phyloP scores from a whole-genome alignment of 2,888 invertebrate genomes.

The Diarsia brunnea region DNA sequence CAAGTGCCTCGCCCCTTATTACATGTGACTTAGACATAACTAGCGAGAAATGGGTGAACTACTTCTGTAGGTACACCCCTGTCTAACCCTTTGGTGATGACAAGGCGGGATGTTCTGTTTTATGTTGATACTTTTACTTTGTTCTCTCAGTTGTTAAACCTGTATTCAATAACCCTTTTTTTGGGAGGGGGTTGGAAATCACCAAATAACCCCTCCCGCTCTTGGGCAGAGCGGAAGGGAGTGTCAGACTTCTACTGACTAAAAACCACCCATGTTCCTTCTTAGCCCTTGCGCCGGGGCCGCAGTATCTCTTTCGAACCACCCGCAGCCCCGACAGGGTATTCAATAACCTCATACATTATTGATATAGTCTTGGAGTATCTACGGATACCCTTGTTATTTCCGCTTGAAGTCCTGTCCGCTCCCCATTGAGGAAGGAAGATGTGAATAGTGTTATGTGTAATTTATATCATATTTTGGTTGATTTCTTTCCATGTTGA shows the following conservation, averaged over 20 bases:
- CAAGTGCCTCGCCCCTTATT: neutral
- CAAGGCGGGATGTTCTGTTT: neutral
- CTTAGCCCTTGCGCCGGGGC: too few relatives aligned
- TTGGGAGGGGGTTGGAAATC: too few relatives aligned
- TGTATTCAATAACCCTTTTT: neutral
- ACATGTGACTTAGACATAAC: neutral
- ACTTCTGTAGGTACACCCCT: neutral
- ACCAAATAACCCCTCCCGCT: too few relatives aligned
- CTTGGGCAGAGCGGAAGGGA: too few relatives aligned
- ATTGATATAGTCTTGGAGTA: neutral
- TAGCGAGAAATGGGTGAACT: too few relatives aligned
- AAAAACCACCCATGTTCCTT: too few relatives aligned
- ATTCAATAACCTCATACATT: slow-evolving; percentile 2
- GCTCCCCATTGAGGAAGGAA: neutral
- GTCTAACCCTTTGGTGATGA: neutral
- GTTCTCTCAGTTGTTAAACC: neutral
- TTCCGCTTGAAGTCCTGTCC: neutral
- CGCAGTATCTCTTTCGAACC: too few relatives aligned
- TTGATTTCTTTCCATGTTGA: neutral
- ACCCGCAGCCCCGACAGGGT: too few relatives aligned
- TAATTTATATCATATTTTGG: neutral
- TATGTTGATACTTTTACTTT: neutral
- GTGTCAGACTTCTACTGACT: too few relatives aligned
- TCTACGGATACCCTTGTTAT: neutral
- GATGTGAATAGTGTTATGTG: neutral